Percentiles rank a stretch among this genome's conserved stretches.
Conservation (phyloP, 2,888 invertebrate species). For the Boloria euphrosyne region DNA sequence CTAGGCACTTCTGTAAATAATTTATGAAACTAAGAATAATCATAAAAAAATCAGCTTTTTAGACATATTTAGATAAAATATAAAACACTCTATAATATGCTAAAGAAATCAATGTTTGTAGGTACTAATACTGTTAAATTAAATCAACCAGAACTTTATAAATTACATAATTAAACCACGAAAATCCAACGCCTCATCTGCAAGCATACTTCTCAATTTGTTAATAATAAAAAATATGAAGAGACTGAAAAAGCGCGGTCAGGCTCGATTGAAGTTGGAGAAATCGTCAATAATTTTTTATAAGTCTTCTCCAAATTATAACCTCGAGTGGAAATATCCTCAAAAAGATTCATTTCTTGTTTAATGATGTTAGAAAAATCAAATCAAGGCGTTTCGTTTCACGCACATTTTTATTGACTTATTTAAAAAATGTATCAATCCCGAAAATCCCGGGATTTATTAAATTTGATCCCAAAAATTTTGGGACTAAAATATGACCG, state of each 20-base stretch:
- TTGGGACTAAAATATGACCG: too few species aligned
- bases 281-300: constrained; percentile 9
- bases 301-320: too few species aligned
- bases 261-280: constrained; percentile 4
- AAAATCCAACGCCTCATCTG: background rate
- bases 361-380: too few species aligned
- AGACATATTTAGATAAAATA: background rate
- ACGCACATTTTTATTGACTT: too few species aligned
- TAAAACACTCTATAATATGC: background rate
- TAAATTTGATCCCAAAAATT: background rate
- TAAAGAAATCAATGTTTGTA: background rate
- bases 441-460: background rate
- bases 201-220: constrained; percentile 1
- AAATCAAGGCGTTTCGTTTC: too few species aligned
- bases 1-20: too few species aligned
- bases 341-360: too few species aligned
- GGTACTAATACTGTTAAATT: background rate
- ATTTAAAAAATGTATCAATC: too few species aligned
- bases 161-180: too few species aligned
- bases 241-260: background rate
- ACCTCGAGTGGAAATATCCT: too few species aligned
- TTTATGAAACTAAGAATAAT: too few species aligned
- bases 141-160: background rate
- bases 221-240: background rate
- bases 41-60: background rate